Evolutionary conservation across 1,140 invertebrate species (phyloP).

Genomic region (Bombus balteatus): DNA sequence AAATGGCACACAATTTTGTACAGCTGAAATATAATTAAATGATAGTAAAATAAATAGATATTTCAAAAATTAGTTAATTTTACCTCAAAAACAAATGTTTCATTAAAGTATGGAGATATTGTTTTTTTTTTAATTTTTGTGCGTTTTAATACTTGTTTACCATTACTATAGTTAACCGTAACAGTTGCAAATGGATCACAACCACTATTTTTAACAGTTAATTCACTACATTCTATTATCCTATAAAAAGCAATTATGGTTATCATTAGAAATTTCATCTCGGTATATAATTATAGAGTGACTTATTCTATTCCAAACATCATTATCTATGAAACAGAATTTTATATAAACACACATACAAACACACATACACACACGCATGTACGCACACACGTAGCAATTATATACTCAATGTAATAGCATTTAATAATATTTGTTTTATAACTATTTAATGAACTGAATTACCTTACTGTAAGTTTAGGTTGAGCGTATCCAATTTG

Average conservation of each 20-base stretch:
- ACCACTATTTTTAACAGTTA: conserved; percentile 93
- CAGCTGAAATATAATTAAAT: neutral
- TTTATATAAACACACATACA: neutral
- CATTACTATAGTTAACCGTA: conserved; percentile 90
- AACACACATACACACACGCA: accelerated
- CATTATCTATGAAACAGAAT: neutral
- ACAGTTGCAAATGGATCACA: conserved; percentile 95
- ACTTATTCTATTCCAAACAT: conserved; percentile 4
- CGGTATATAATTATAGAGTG: neutral
- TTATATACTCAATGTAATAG: neutral
- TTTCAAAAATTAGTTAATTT: conserved; percentile 30
- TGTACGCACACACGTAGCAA: neutral
- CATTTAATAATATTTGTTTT: neutral
- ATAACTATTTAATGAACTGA: neutral
- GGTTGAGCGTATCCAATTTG: conserved; percentile 77
- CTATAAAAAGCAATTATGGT: conserved; percentile 75
- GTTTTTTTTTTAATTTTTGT: conserved; percentile 95
- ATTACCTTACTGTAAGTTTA: conserved; percentile 78
- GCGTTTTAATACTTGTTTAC: conserved; percentile 90
- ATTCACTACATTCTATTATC: conserved; percentile 92
- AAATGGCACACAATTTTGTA: neutral
- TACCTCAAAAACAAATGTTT: conserved; percentile 94
- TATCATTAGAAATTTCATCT: neutral
- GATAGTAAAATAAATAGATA: conserved; percentile 25
- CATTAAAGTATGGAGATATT: conserved; percentile 93